A percentile compares a stretch with the other conserved stretches of the same genome.
These are phyloP conservation scores for Rhingia campestris DNA, from an alignment of 2,888 invertebrate genomes.

Conservation along the genomic window DNA sequence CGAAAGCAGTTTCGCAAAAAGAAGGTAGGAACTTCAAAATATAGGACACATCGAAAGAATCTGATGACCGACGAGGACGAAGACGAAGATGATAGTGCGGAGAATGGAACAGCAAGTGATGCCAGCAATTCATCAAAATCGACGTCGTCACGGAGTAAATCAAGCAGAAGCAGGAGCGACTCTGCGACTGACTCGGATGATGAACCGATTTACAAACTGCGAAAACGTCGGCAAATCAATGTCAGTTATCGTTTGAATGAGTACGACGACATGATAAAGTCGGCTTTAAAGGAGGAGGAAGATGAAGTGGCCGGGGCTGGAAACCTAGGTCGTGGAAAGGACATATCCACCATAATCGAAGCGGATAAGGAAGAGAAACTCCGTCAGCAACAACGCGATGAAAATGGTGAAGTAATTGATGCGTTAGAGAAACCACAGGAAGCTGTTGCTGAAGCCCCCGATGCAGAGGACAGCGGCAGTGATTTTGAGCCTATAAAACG, in stretches of 20 bases:
- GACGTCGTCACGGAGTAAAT: constrained; percentile 75
- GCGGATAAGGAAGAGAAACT: constrained; percentile 88
- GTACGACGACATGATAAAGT: constrained; percentile 97
- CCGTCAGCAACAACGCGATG: constrained; percentile 76
- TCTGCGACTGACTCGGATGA: constrained; percentile 83
- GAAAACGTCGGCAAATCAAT: constrained; percentile 91
- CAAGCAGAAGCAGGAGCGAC: constrained; percentile 74
- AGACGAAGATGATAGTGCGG: constrained; percentile 58
- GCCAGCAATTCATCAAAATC: constrained; percentile 73
- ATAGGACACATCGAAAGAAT: constrained; percentile 28
- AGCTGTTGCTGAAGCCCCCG: constrained; percentile 7
- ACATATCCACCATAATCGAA: constrained; percentile 94
- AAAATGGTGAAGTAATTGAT: constrained; percentile 78
- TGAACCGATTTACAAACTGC: constrained; percentile 92
- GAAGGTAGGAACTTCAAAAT: constrained; percentile 58
- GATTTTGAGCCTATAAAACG: constrained; percentile 79
- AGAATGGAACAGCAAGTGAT: constrained; percentile 75
- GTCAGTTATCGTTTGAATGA: constrained; percentile 94
- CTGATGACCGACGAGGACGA: constrained; percentile 52
- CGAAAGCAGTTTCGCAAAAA: constrained; percentile 69
- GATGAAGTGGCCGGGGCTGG: constrained; percentile 90
- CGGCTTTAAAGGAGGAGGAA: constrained; percentile 91
- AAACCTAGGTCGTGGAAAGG: constrained; percentile 93
- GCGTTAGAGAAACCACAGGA: constrained; percentile 74
- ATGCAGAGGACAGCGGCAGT: constrained; percentile 80